Percentiles rank a stretch among this genome's conserved stretches.
Evolutionary conservation across 2,113 vertebrate genomes (phyloP).

Genomic region (Nesoenas mayeri): DNA sequence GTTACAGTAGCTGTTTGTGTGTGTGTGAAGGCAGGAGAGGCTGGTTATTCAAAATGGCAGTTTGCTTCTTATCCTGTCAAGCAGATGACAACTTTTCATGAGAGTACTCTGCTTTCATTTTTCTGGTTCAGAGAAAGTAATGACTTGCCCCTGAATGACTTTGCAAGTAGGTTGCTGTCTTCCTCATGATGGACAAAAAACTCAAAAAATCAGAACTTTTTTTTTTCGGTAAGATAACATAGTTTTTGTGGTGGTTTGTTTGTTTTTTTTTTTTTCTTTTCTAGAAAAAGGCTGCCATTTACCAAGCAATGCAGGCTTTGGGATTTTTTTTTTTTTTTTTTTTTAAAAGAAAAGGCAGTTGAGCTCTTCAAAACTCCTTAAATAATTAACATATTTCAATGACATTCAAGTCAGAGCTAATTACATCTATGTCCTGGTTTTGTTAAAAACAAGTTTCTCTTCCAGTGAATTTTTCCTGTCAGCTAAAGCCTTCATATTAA

Average conservation of each 20-base stretch:
- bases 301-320: background rate
- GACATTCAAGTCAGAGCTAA: background rate
- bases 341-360: background rate
- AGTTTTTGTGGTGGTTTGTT: too few relatives aligned
- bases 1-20: background rate
- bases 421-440: too few relatives aligned
- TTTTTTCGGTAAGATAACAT: background rate
- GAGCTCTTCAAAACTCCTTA: conserved; percentile 1
- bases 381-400: conserved; percentile 45
- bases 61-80: background rate
- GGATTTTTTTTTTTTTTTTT: background rate
- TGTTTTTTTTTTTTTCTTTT: background rate
- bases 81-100: background rate
- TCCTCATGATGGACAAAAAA: background rate
- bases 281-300: background rate
- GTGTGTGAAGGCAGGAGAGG: background rate
- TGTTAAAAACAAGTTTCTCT: too few relatives aligned
- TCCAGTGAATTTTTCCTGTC: too few relatives aligned
- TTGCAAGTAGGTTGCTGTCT: background rate
- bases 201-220: background rate
- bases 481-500: too few relatives aligned
- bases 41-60: background rate
- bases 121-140: background rate
- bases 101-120: background rate
- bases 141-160: background rate